These are phyloP conservation scores for Drosophila anomelani DNA, from an alignment of 2,888 invertebrate species.

Conservation along the genomic window DNA sequence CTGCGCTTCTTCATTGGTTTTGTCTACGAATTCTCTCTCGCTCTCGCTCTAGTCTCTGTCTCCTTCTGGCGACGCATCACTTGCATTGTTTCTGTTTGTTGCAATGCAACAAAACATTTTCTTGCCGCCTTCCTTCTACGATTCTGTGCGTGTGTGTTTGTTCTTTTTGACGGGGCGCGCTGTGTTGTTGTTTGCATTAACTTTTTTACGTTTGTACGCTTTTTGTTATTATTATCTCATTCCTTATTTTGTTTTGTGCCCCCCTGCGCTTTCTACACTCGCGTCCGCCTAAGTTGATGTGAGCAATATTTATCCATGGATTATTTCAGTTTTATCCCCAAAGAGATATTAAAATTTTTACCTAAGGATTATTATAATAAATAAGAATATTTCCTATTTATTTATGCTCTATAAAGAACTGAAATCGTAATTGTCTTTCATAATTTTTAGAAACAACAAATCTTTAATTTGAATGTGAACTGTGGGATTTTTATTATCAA, in stretches of 20 bases:
- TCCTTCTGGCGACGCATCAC: slow-evolving; percentile 56
- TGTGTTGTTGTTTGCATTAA: slow-evolving; percentile 62
- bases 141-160: slow-evolving; percentile 57
- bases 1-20: slow-evolving; percentile 44
- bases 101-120: slow-evolving; percentile 42
- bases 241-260: slow-evolving; percentile 57
- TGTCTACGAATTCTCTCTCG: slow-evolving; percentile 50
- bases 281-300: slow-evolving; percentile 12
- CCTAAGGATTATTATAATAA: neutral
- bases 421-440: neutral
- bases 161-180: slow-evolving; percentile 63
- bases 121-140: slow-evolving; percentile 30
- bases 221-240: slow-evolving; percentile 77
- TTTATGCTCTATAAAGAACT: neutral
- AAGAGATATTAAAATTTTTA: neutral
- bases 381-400: neutral
- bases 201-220: slow-evolving; percentile 56
- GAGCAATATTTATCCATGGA: neutral
- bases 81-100: slow-evolving; percentile 62
- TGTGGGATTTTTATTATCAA: neutral
- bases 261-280: slow-evolving; percentile 53
- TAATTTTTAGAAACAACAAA: neutral
- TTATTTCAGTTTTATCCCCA: neutral
- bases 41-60: neutral
- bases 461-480: neutral